Conservation (phyloP, 2,113 vertebrate genomes). For the Campylorhamphus procurvoides region DNA sequence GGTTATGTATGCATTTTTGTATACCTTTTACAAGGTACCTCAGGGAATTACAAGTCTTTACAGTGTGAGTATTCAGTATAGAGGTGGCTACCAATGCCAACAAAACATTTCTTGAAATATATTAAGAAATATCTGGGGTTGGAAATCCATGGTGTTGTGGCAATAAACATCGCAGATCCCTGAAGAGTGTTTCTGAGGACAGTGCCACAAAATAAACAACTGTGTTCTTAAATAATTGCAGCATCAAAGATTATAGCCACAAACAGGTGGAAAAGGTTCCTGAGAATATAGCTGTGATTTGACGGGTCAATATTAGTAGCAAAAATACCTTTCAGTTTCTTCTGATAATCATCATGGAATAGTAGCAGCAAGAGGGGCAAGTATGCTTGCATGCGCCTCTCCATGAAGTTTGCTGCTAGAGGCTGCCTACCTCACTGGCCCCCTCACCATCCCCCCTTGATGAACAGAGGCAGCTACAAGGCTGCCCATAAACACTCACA, state of each 20-base stretch:
- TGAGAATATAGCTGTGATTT: neutral
- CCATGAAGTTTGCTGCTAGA: neutral
- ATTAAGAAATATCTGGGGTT: neutral
- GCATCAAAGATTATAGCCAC: neutral
- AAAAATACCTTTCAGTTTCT: neutral
- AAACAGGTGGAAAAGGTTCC: neutral
- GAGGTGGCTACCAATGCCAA: neutral
- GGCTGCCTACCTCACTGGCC: neutral
- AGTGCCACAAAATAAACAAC: neutral
- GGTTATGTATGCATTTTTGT: neutral
- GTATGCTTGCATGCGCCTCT: neutral
- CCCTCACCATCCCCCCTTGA: neutral
- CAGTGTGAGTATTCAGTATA: neutral
- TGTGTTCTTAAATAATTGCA: neutral
- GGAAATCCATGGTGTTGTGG: neutral
- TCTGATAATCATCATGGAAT: neutral
- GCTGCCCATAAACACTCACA: neutral
- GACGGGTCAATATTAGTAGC: neutral
- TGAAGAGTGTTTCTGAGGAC: neutral
- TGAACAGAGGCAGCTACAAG: neutral
- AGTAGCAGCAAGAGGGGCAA: neutral
- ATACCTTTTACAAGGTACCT: neutral
- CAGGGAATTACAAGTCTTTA: neutral
- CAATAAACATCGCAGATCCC: neutral
- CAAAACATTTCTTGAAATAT: neutral